phyloP scores from a whole-genome alignment of 2,888 invertebrate genomes.

The Operophtera brumata region DNA sequence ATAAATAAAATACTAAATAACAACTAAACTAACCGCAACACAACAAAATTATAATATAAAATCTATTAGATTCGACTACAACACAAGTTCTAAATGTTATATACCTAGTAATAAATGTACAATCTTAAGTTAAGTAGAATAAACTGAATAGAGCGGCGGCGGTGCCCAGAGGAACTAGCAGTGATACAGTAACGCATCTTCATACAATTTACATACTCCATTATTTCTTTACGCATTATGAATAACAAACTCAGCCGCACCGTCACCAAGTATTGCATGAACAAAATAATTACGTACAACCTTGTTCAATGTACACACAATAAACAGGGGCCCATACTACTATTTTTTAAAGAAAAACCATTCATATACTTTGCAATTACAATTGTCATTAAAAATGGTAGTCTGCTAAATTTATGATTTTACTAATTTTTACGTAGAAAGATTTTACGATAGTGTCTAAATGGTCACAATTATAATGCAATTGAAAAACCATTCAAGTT shows the following conservation, averaged over 20 bases:
- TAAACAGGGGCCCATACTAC: too few relatives aligned
- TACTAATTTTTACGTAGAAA: too few relatives aligned
- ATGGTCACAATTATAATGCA: too few relatives aligned
- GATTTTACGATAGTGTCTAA: too few relatives aligned
- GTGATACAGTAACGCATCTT: background rate
- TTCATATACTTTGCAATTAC: too few relatives aligned
- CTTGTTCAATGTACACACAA: slow-evolving; percentile 1
- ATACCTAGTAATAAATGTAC: slow-evolving; percentile 49
- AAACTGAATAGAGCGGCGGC: slow-evolving; percentile 39
- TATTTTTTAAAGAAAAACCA: too few relatives aligned
- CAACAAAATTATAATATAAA: slow-evolving; percentile 49
- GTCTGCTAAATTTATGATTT: too few relatives aligned
- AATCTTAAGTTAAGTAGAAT: slow-evolving; percentile 60
- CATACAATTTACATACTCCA: background rate
- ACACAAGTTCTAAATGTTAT: slow-evolving; percentile 58
- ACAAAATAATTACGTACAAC: slow-evolving; percentile 10
- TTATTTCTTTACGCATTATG: background rate
- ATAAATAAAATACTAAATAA: slow-evolving; percentile 79
- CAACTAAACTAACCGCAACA: slow-evolving; percentile 74
- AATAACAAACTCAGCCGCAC: background rate
- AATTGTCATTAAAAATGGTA: too few relatives aligned
- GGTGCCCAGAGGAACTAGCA: slow-evolving; percentile 13
- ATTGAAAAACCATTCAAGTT: too few relatives aligned
- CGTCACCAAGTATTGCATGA: slow-evolving; percentile 11
- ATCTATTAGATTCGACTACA: slow-evolving; percentile 66